Evolutionary conservation across 2,113 vertebrate species (phyloP).

Genomic region (Lophochroa leadbeateri): DNA sequence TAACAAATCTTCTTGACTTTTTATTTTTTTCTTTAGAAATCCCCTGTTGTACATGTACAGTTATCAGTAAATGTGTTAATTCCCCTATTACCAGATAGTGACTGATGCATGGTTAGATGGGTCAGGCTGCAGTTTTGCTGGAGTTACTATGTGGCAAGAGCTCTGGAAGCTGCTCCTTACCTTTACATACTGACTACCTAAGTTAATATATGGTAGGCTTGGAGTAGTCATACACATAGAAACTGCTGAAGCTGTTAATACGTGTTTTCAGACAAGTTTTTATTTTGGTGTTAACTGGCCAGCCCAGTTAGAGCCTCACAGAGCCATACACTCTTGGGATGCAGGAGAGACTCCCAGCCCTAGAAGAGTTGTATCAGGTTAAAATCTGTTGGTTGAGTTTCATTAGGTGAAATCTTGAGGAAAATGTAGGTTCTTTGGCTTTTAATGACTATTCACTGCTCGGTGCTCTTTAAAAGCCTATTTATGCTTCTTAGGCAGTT

Average conservation of each 20-base stretch:
- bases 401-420: background rate
- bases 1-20: background rate
- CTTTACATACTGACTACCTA: background rate
- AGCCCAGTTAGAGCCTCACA: background rate
- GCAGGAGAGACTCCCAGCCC: background rate
- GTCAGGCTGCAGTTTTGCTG: background rate
- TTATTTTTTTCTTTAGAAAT: background rate
- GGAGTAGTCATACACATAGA: background rate
- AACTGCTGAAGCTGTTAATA: background rate
- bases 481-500: background rate
- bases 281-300: background rate
- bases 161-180: background rate
- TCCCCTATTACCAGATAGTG: background rate
- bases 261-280: background rate
- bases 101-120: background rate
- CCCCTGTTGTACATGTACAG: rapidly evolving
- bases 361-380: background rate
- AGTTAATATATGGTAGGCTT: background rate
- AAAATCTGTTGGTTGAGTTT: background rate
- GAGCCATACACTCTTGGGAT: background rate
- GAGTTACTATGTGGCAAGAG: background rate
- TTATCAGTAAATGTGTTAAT: background rate
- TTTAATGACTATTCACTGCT: background rate
- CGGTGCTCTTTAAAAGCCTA: background rate
- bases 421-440: background rate